Base-by-base conservation (phyloP, 1,140 invertebrate species). In the Cotesia vestalis region DNA sequence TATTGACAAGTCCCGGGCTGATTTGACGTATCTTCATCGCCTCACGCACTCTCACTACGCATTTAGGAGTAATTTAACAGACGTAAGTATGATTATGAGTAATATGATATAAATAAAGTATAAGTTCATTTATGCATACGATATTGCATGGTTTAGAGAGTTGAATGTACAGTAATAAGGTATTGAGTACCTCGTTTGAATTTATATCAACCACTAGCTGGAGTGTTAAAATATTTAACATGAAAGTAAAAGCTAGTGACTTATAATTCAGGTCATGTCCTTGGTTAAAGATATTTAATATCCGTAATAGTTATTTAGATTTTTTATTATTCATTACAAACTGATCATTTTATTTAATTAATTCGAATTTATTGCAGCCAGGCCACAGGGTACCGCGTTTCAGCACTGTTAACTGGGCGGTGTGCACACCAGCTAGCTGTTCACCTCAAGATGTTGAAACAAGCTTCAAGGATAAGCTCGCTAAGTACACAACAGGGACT, bases 351-450 rank as follows among this genome's bases (percentile, higher is more conserved):
- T 9, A 4, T 71, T 70, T 38, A 62, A 35, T 67, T n/a, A 27
- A 27, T 27, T 27, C 27, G 27, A 27, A 52, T 46, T 73, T 67
- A 76, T 74, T 84, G 70, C 73, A 92, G 91, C 90, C 90, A 27
- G 91, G 91, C 8, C 91, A 92, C 77, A 83, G 91, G 69, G 88
- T 92, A 8, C 91, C 91, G 1, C 85, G 90, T 61, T 91, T 89
- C 67, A 89, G 88, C 9, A 87, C 88, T 0, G 83, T 91, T 17
- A 89, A 91, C 71, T 92, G 90, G 90, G 91, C 88, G 1, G 77
- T 91, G 5, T 92, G 91, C 76, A 85, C 90, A 34, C 91, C 91
- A 12, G 82, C 89, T 0, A 86, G 87, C 2, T 92, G 91, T 79
- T 84, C 86, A 4, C 51, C 84, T 4, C 74, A 81, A 1, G 90